phyloP scores from a whole-genome alignment of 1,140 invertebrate species.

The Delia radicum region DNA sequence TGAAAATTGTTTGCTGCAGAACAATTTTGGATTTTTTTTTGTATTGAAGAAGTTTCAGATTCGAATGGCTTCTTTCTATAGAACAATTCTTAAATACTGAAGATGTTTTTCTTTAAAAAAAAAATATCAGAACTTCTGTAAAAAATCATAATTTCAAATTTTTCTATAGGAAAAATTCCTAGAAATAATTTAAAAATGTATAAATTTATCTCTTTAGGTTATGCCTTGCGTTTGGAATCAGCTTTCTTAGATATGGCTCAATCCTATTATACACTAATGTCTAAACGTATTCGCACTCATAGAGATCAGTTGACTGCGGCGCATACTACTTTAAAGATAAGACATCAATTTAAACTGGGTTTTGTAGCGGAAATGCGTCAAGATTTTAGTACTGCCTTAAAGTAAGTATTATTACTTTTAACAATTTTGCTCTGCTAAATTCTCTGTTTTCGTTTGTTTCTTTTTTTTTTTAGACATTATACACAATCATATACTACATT shows the following conservation, averaged over 20 bases:
- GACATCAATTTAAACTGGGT: conserved; percentile 97
- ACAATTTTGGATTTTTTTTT: no score
- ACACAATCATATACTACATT: conserved; percentile 88
- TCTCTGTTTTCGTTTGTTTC: no score
- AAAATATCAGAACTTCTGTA: no score
- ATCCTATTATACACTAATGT: conserved; percentile 87
- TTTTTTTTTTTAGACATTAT: conserved; percentile 74
- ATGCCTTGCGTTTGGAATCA: conserved; percentile 77
- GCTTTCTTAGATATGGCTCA: conserved; percentile 92
- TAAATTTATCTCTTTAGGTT: conserved; percentile 42
- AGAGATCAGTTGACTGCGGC: conserved; percentile 87
- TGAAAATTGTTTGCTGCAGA: no score
- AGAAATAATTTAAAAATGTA: background rate
- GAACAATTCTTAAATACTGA: no score
- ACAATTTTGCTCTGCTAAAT: background rate
- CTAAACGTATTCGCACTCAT: conserved; percentile 84
- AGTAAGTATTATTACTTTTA: conserved; percentile 62
- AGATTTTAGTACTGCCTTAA: conserved; percentile 83
- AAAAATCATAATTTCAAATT: background rate
- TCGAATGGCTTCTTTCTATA: no score
- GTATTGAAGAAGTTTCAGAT: no score
- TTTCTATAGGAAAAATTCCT: no score
- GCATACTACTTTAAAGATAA: conserved; percentile 88
- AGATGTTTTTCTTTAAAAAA: no score
- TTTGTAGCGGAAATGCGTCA: conserved; percentile 93